These are phyloP conservation scores for Luffia ferchaultella DNA, from an alignment of 2,888 invertebrate species.

Conservation along the genomic window DNA sequence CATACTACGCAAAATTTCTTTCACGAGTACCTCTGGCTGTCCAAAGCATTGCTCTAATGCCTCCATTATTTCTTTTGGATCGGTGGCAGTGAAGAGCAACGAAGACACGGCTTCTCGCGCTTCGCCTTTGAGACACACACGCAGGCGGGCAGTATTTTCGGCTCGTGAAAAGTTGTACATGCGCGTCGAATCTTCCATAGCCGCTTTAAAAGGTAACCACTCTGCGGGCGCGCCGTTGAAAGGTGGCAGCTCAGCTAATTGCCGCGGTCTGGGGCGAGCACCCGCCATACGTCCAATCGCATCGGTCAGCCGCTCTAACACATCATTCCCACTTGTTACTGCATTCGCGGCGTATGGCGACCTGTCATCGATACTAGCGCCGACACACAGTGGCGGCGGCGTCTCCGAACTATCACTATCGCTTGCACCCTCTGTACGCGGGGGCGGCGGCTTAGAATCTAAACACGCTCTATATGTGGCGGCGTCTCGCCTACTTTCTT, in stretches of 20 bases:
- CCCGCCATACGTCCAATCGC: not conserved
- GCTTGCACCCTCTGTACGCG: too few relatives aligned
- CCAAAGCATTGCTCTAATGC: constrained; percentile 17
- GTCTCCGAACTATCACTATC: too few relatives aligned
- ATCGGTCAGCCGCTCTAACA: not conserved
- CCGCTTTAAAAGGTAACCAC: not conserved
- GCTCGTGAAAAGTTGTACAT: not conserved
- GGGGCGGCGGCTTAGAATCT: too few relatives aligned
- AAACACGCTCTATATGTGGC: too few relatives aligned
- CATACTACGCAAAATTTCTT: constrained; percentile 9
- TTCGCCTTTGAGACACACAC: not conserved
- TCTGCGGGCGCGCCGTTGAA: not conserved
- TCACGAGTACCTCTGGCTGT: constrained; percentile 14
- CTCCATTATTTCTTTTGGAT: constrained; percentile 13
- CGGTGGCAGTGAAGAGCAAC: constrained; percentile 10
- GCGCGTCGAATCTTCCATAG: not conserved
- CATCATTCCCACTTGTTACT: too few relatives aligned
- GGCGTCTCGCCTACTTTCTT: too few relatives aligned
- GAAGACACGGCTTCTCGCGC: not conserved
- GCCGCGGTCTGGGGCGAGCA: not conserved
- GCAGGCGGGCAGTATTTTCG: not conserved
- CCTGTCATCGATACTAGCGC: too few relatives aligned
- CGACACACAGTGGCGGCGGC: too few relatives aligned
- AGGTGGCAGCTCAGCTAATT: not conserved
- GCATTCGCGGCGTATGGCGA: too few relatives aligned